Percentiles rank a stretch among this genome's conserved stretches.
Evolutionary conservation across 1,140 invertebrate genomes (phyloP).

Genomic region (Aethina tumida): DNA sequence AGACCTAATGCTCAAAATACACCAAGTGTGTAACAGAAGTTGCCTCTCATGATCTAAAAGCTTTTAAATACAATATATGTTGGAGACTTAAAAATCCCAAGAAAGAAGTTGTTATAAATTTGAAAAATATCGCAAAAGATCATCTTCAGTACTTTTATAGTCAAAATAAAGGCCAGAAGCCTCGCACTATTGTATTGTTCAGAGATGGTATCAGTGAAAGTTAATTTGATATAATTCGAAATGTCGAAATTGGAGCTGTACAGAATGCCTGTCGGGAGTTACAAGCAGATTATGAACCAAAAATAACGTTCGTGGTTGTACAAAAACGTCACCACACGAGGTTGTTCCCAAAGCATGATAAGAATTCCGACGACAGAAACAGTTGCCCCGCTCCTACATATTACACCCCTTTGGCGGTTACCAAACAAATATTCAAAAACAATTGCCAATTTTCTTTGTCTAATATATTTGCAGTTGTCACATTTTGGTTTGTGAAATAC

Average conservation of each 20-base stretch:
- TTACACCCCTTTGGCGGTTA: no score
- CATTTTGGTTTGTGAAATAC: no score
- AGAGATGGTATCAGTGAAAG: constrained; percentile 85
- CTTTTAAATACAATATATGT: constrained; percentile 59
- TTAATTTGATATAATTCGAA: constrained; percentile 52
- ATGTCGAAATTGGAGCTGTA: constrained; percentile 55
- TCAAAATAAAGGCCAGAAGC: constrained; percentile 37
- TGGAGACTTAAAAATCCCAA: constrained; percentile 50
- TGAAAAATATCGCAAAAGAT: constrained; percentile 55
- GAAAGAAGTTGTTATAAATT: constrained; percentile 64
- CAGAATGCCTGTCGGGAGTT: constrained; percentile 50
- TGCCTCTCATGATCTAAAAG: constrained; percentile 54
- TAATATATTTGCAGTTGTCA: no score
- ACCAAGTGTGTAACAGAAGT: constrained; percentile 78
- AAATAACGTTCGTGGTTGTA: constrained; percentile 75
- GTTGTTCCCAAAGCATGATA: constrained; percentile 48
- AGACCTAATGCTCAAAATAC: constrained; percentile 55
- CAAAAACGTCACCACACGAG: constrained; percentile 86
- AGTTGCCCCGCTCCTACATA: no score
- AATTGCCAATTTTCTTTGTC: no score
- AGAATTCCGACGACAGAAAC: constrained; percentile 41
- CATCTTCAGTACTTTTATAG: constrained; percentile 46
- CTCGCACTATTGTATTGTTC: constrained; percentile 57
- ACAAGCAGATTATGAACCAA: constrained; percentile 44
- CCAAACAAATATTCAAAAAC: no score